Conservation (phyloP, 2,113 vertebrate species). For the Oxyruncus cristatus region DNA sequence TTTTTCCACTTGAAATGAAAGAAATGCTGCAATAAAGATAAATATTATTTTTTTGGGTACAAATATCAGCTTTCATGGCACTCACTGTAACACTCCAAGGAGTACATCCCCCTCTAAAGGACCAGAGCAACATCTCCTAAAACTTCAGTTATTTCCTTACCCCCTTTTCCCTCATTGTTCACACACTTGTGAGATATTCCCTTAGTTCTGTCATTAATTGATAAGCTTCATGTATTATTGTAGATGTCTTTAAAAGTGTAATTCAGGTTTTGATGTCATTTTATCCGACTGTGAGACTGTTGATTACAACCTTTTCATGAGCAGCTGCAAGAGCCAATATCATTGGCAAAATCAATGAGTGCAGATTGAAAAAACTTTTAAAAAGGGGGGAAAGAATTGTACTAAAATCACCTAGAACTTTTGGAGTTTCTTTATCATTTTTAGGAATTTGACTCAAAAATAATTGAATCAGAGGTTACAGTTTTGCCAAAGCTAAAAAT, state of each 20-base stretch:
- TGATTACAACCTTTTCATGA: neutral
- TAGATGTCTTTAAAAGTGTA: neutral
- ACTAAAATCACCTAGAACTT: neutral
- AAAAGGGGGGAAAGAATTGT: neutral
- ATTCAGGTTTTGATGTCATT: neutral
- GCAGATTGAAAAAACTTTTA: neutral
- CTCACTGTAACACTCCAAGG: neutral
- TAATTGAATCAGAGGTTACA: neutral
- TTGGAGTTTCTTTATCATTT: neutral
- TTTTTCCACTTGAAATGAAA: neutral
- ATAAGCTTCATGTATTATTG: neutral
- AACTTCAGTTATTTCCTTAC: neutral
- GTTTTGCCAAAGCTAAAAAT: neutral
- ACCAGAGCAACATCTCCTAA: neutral
- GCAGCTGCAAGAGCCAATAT: neutral
- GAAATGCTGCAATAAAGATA: neutral
- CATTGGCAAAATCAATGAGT: neutral
- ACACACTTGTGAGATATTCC: neutral
- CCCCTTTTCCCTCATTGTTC: neutral
- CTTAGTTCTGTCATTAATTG: neutral
- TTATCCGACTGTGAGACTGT: rapidly evolving
- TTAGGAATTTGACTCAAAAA: neutral
- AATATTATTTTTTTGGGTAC: neutral
- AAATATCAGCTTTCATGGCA: neutral
- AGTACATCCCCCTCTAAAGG: neutral